These are phyloP conservation scores for Coelopa frigida DNA, from an alignment of 1,140 invertebrate species.

Conservation along the genomic window DNA sequence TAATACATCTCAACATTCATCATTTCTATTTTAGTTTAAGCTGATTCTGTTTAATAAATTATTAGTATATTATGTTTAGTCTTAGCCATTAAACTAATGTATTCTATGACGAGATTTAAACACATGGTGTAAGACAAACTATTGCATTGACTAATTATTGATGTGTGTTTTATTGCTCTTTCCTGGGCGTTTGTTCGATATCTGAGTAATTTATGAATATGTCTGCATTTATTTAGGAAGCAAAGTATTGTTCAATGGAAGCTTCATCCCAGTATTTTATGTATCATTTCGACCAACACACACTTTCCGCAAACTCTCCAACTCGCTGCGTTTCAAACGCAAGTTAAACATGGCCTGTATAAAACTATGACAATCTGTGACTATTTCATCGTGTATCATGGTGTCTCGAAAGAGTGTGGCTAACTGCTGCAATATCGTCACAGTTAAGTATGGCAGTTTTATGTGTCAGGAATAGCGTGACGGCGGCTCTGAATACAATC, in stretches of 20 bases:
- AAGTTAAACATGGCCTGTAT: slow-evolving; percentile 66
- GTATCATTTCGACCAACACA: slow-evolving; percentile 40
- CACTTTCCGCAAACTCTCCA: slow-evolving; percentile 52
- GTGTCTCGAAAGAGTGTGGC: slow-evolving; percentile 60
- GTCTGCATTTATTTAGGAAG: too few species aligned
- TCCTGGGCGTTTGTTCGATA: too few species aligned
- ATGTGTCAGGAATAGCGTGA: slow-evolving; percentile 68
- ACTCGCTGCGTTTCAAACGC: slow-evolving; percentile 54
- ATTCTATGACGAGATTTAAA: too few species aligned
- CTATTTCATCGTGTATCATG: slow-evolving; percentile 58
- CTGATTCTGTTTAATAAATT: neutral
- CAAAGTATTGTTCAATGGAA: too few species aligned
- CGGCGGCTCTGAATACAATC: slow-evolving; percentile 66
- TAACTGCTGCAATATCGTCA: slow-evolving; percentile 62
- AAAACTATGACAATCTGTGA: slow-evolving; percentile 70
- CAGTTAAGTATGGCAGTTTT: slow-evolving; percentile 57
- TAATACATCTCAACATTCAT: too few species aligned
- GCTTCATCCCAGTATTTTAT: neutral
- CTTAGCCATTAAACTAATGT: too few species aligned
- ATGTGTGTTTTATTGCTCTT: too few species aligned
- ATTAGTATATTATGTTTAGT: neutral
- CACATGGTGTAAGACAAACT: too few species aligned
- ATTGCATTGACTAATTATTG: too few species aligned
- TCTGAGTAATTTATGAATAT: too few species aligned
- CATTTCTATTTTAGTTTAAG: neutral